These are phyloP conservation scores for Eueides isabella DNA, from an alignment of 1,140 invertebrate species.

Conservation along the genomic window DNA sequence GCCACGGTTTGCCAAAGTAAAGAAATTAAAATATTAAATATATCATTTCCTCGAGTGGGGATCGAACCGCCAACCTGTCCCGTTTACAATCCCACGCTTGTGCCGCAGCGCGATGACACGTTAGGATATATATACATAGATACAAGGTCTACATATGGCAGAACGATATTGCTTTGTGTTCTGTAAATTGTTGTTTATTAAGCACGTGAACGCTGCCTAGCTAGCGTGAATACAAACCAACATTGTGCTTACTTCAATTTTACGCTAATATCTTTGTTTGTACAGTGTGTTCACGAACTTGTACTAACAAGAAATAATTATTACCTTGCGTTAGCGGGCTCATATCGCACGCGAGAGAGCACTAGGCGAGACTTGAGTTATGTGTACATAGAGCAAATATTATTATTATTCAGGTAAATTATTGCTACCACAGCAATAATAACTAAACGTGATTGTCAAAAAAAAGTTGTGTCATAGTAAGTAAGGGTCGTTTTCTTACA, in stretches of 20 bases:
- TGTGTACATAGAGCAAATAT: slow-evolving; percentile 28
- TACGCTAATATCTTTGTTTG: slow-evolving; percentile 40
- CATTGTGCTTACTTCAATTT: slow-evolving; percentile 36
- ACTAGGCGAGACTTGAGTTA: slow-evolving; percentile 32
- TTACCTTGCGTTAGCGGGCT: slow-evolving; percentile 37
- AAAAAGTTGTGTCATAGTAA: neutral
- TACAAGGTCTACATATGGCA: neutral
- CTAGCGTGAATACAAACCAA: slow-evolving; percentile 29
- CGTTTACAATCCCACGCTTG: no score
- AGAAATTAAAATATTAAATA: no score
- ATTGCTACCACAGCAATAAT: no score
- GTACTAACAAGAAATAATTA: slow-evolving; percentile 47
- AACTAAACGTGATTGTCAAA: neutral
- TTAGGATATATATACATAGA: neutral
- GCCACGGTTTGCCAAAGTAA: no score
- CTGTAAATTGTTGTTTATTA: slow-evolving; percentile 17
- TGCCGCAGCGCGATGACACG: no score
- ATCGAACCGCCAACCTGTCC: no score
- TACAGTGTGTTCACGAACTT: slow-evolving; percentile 37
- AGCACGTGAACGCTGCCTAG: slow-evolving; percentile 23
- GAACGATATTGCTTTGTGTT: neutral
- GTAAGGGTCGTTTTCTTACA: neutral
- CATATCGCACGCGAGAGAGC: slow-evolving; percentile 39
- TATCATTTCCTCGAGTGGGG: no score
- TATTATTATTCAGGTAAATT: neutral